Base-by-base conservation (phyloP, 2,797 vertebrate species). In the Esox masquinongy region DNA sequence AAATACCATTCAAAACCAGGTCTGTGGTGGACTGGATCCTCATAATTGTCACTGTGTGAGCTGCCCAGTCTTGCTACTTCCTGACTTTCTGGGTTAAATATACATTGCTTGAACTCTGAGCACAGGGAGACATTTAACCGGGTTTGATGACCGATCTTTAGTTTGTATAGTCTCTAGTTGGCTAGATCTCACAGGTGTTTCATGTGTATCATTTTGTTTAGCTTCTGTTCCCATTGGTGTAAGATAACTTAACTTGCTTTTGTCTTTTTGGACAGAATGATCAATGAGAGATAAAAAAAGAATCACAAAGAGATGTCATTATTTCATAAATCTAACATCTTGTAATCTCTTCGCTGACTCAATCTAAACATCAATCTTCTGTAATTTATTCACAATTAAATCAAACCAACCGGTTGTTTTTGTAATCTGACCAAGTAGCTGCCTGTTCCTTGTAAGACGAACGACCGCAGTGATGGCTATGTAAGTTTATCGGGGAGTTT, bases 1-100 rank as follows among this genome's bases (percentile, higher is more conserved):
- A 9, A 59, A 22, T 59, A 24, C n/a, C 22, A 59, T 59, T 24
- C n/a, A 22, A 59, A 59, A n/a, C 2, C 63, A 31, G 29, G 63
- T 29, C 61, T 64, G 51, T 0, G 14, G 56, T 56, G 51, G 36
- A 76, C 2, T 12, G 85, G 74, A 81, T 80, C 75, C 80, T 88
- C 82, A 76, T 74, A 83, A 72, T 74, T 26, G 43, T 80, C 81
- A 67, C 51, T 72, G 66, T 81, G 84, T 88, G 83, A 86, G 80
- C 80, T 76, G 70, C 75, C 80, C 76, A 53, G 17, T 7, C 51
- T n/a, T 53, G 51, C 51, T 8, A 4, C 51, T 7, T 56, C 56
- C 74, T 81, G 74, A 61, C 51, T 77, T 56, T 2, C 75, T 77
- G 70, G 79, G 61, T 70, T 70, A 73, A 67, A 85, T 78, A 49